Evolutionary conservation across 1,140 invertebrate genomes (phyloP), one percentile per base, ranked within the genome.

Genomic region (Pygmarrhopalites habei): DNA sequence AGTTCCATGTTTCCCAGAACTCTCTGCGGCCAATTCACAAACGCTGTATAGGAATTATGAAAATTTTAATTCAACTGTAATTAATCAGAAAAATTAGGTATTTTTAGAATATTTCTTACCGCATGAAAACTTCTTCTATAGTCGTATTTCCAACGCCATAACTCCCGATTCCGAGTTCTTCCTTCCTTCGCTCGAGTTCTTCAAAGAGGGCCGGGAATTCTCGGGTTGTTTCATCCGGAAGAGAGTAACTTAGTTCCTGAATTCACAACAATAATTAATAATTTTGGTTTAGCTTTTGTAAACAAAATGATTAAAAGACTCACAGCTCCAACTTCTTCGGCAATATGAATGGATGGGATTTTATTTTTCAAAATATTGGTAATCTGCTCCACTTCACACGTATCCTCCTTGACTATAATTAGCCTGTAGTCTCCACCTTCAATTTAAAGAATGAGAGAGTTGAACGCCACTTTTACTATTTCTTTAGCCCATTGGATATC

Each of bases 51-150:
- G n/a, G n/a, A n/a, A n/a, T n/a, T n/a, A n/a, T n/a, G n/a, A n/a
- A n/a, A n/a, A n/a, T n/a, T n/a, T n/a, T n/a, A n/a, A n/a, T n/a
- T n/a, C n/a, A n/a, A n/a, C n/a, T n/a, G n/a, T n/a, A n/a, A n/a
- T n/a, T n/a, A n/a, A n/a, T n/a, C n/a, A n/a, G n/a, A n/a, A n/a
- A n/a, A n/a, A n/a, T n/a, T n/a, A n/a, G n/a, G n/a, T n/a, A n/a
- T n/a, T n/a, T 35, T 35, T 35, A 15, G 32, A 35, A 35, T 7
- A 51, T 2, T 25, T 3, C 26, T 51, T 25, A 21, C 26, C 26
- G 23, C 12, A 26, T 5, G 88, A 89, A 89, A 60, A 85, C 83
- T 77, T 87, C 84, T 29, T 76, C 82, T 85, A 65, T 59, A 4
- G 47, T 65, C 30, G 57, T 60, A 32, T 41, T 60, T 5, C 12